Conservation (phyloP, 2,113 vertebrate genomes). For the Hemicordylus capensis region DNA sequence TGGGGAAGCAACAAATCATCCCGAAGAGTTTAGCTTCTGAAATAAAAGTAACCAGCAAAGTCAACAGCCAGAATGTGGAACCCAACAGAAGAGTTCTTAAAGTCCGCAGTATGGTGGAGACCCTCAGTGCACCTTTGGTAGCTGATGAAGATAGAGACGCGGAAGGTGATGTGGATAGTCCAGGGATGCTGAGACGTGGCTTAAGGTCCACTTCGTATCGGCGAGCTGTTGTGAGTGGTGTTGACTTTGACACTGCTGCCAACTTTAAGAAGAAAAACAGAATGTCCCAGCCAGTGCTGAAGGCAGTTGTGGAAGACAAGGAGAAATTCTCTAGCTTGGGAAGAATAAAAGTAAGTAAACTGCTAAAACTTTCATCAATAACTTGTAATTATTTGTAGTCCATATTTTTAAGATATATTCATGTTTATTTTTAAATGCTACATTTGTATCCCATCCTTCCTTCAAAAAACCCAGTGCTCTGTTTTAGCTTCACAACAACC, state of each 20-base stretch:
- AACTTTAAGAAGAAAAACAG: slow-evolving; percentile 75
- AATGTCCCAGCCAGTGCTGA: slow-evolving; percentile 81
- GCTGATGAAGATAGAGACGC: slow-evolving; percentile 57
- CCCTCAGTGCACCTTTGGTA: slow-evolving; percentile 67
- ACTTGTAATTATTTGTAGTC: background rate
- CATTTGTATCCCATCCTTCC: background rate
- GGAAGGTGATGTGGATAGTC: slow-evolving; percentile 77
- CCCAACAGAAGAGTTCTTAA: slow-evolving; percentile 73
- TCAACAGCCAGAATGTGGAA: slow-evolving; percentile 63
- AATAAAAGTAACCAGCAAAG: slow-evolving; percentile 62
- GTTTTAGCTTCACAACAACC: background rate
- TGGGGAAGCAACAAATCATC: slow-evolving; percentile 92
- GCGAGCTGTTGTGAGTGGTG: slow-evolving; percentile 89
- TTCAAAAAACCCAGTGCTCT: background rate
- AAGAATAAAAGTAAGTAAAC: slow-evolving; percentile 76
- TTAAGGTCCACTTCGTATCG: slow-evolving; percentile 94
- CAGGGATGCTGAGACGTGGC: slow-evolving; percentile 80
- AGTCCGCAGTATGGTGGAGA: slow-evolving; percentile 88
- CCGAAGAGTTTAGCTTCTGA: slow-evolving; percentile 84
- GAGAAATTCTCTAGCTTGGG: slow-evolving; percentile 79
- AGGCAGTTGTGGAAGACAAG: slow-evolving; percentile 75
- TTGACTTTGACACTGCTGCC: slow-evolving; percentile 76
- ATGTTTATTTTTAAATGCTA: background rate
- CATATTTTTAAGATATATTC: background rate
- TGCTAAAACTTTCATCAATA: fast-evolving